phyloP scores from a whole-genome alignment of 2,113 vertebrate species.

The Hemichromis elongatus region DNA sequence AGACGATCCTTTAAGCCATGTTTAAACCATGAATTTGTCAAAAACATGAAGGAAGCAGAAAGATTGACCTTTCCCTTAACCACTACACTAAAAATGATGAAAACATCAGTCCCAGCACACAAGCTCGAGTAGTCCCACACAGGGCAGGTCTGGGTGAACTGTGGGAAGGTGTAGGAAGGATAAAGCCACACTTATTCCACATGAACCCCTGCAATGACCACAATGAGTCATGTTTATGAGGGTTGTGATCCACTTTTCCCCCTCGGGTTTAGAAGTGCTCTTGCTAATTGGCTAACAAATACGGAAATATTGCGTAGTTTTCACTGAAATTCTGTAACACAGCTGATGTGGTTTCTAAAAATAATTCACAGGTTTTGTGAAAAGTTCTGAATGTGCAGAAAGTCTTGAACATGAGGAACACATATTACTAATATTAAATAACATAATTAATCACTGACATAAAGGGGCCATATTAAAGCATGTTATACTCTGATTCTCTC shows the following conservation, averaged over 20 bases:
- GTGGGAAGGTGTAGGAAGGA: not conserved
- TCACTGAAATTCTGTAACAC: not conserved
- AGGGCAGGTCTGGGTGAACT: not conserved
- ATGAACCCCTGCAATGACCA: not conserved
- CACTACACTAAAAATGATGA: not conserved
- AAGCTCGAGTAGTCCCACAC: not conserved
- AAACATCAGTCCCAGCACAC: not conserved
- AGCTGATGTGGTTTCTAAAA: not conserved
- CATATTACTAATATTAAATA: not conserved
- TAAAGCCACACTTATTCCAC: not conserved
- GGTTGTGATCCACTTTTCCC: not conserved
- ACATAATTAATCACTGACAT: not conserved
- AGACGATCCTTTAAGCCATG: not conserved
- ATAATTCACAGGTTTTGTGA: not conserved
- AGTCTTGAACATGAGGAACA: not conserved
- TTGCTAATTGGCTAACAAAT: not conserved
- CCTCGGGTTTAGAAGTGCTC: not conserved
- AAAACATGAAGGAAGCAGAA: not conserved
- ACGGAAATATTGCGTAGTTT: not conserved
- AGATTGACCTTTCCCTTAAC: too few species aligned
- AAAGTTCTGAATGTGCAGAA: not conserved
- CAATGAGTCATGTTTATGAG: not conserved
- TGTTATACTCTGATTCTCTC: not conserved
- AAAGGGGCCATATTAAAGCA: not conserved
- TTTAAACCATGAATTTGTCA: too few species aligned